Base-by-base conservation (phyloP, 2,888 invertebrate genomes). In the Orchesellides sinensis region DNA sequence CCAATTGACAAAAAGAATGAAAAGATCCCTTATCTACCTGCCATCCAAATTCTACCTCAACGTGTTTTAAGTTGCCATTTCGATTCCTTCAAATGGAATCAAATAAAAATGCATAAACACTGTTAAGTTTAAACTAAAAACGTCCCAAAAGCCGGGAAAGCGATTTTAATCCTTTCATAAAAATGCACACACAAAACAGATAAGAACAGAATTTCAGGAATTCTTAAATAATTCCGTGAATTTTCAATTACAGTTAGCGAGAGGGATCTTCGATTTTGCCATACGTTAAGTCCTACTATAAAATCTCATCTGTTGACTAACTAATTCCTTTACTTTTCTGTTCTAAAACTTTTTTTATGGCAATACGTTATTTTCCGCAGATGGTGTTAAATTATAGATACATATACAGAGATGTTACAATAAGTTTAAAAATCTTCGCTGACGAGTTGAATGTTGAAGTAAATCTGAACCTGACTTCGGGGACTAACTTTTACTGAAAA, bases 141-240 rank as follows among this genome's bases (percentile, higher is more conserved):
- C 80, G 80, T 83, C 85, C 87, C 87, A 84, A 85, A 85, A 87
- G 84, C 85, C 84, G 85, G 84, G 85, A 85, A 82, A 72, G 69
- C 68, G 74, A 68, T 83, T 79, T 81, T 79, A 83, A 79, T 83
- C 83, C 79, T 79, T 83, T 69, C 79, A 79, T 83, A 74, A 73
- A 83, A 79, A 78, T 68, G 61, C 79, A 80, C 79, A 80, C 70
- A 80, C 63, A 72, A 78, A 73, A 66, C 73, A 73, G 68, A 79
- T 73, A 73, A 73, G 73, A 81, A 81, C 73, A 73, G 80, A 73
- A 73, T 66, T 70, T 68, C 27, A 73, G 80, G 73, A 81, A 73
- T 73, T 66, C 63, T 80, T 72, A 81, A 81, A 66, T 72, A 66
- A 73, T 66, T 63, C 72, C 72, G n/a, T 40, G 45, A 59, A 54